These are phyloP conservation scores for Echiichthys vipera DNA, from an alignment of 2,797 vertebrate genomes.

Conservation along the genomic window DNA sequence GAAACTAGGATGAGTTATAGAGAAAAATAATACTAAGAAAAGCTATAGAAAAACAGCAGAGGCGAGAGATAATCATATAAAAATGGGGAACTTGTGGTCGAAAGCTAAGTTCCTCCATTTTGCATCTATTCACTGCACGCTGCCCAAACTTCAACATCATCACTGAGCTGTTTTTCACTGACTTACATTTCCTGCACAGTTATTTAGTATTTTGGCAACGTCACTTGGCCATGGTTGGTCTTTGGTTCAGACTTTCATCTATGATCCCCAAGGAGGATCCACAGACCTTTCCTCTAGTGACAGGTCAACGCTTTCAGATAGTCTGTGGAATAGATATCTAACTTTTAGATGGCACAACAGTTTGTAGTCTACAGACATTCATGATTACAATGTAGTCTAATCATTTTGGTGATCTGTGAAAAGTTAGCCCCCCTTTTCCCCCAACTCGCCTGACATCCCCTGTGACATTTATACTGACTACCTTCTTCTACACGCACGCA, in stretches of 20 bases:
- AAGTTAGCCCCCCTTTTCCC: too few relatives aligned
- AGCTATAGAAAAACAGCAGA: neutral
- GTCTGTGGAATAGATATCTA: neutral
- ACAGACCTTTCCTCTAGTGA: too few relatives aligned
- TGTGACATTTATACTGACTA: too few relatives aligned
- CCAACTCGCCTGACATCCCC: too few relatives aligned
- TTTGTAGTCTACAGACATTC: neutral
- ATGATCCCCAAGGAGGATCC: neutral
- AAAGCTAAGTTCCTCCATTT: neutral
- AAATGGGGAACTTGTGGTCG: constrained; percentile 5
- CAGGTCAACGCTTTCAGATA: neutral
- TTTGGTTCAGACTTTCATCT: too few relatives aligned
- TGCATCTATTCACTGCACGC: neutral
- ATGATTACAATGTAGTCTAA: neutral
- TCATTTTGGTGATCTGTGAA: too few relatives aligned
- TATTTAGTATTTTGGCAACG: neutral
- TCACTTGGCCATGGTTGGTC: too few relatives aligned
- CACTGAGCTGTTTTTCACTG: too few relatives aligned
- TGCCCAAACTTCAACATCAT: too few relatives aligned
- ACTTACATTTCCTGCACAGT: neutral
- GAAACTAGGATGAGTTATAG: neutral
- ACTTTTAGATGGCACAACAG: neutral
- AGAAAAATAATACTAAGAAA: too few relatives aligned
- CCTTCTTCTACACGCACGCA: too few relatives aligned
- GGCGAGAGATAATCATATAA: neutral